These are phyloP conservation scores for Alcis repandata DNA, from an alignment of 2,888 invertebrate genomes.

Conservation along the genomic window DNA sequence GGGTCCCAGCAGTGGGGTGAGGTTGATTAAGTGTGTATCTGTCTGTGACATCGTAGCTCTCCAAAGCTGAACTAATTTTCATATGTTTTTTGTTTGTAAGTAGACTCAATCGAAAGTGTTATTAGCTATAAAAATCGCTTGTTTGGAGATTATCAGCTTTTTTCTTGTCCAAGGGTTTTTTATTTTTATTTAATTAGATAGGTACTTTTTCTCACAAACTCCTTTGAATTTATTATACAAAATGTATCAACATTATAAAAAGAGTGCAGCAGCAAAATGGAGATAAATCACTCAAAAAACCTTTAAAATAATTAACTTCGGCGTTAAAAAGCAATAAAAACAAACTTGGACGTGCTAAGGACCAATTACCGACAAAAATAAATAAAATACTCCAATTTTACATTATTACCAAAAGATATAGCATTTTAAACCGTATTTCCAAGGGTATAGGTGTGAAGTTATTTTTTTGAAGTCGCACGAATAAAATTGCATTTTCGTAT, in stretches of 20 bases:
- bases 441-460: slow-evolving; percentile 4
- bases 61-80: no score
- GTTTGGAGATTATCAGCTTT: no score
- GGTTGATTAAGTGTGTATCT: no score
- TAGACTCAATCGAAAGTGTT: no score
- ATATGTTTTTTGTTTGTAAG: no score
- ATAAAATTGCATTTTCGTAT: slow-evolving; percentile 36
- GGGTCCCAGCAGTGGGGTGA: no score
- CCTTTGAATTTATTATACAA: not conserved
- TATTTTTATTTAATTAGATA: no score
- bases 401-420: not conserved
- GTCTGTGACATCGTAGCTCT: no score
- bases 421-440: slow-evolving; percentile 20
- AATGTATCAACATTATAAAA: slow-evolving; percentile 5
- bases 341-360: slow-evolving; percentile 49
- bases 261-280: slow-evolving; percentile 20
- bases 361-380: slow-evolving; percentile 55
- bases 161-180: no score
- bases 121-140: no score
- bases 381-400: slow-evolving; percentile 32
- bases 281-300: slow-evolving; percentile 42
- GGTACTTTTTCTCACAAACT: not conserved
- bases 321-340: slow-evolving; percentile 41
- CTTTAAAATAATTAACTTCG: slow-evolving; percentile 43
- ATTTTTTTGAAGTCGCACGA: not conserved